Base-by-base conservation (phyloP, 2,113 vertebrate genomes). In the Australoheros scitulus region DNA sequence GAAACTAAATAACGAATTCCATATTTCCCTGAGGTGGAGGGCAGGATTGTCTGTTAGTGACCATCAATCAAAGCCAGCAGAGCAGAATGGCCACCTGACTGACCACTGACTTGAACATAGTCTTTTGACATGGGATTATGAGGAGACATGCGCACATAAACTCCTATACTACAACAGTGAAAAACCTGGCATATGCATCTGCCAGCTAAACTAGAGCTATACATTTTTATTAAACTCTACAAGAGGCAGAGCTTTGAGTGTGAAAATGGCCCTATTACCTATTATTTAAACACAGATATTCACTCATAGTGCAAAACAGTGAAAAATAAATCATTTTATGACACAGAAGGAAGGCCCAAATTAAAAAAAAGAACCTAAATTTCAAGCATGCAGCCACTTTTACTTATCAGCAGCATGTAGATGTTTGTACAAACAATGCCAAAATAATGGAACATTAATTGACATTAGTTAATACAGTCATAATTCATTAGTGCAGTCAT, bases 1-100 rank as follows among this genome's bases (percentile, higher is more conserved):
- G 94, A 92, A 90, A 94, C 96, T 96, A 90, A 97, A 96, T 96
- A 97, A 97, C 94, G 94, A 95, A 96, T 97, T 97, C 95, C 96
- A 96, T 97, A 97, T 97, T 97, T 97, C 94, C 92, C 93, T 85
- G 87, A 91, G 94, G 90, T 87, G 88, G 87, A 88, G 11, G 18
- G 92, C 85, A 87, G 90, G 93, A 94, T 94, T 93, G 92, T 87
- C 86, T 90, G 86, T 92, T 92, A 89, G 91, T 91, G 88, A 83
- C 92, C 93, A 95, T 96, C 95, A 96, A 97, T 97, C 96, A 97
- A 93, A 93, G 88, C 77, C 82, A 87, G 86, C 84, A 81, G 77
- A 80, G 82, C 91, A 89, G 90, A 79, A 76, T 81, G 79, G 82
- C 63, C 63, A 89, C 74, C 78, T 87, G 82, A 87, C 85, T 82